Conservation (phyloP, 2,888 invertebrate species). For the Platypus cylindrus region DNA sequence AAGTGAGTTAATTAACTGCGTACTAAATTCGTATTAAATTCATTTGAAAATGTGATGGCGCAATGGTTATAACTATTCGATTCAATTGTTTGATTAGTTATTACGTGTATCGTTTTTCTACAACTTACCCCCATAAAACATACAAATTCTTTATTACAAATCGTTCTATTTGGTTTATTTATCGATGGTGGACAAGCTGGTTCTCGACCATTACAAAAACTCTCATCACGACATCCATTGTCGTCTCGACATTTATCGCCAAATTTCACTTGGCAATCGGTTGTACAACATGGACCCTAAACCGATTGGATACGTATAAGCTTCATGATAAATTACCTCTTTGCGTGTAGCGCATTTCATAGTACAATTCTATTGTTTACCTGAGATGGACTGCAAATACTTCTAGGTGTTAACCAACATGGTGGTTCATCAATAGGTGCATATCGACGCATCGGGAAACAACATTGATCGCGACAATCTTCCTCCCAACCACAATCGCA, state of each 20-base stretch:
- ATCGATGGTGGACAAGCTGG: constrained; percentile 86
- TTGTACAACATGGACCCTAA: constrained; percentile 90
- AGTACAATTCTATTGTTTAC: constrained; percentile 39
- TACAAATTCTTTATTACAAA: constrained; percentile 94
- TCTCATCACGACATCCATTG: constrained; percentile 86
- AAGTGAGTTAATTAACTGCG: too few species aligned
- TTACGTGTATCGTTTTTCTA: too few species aligned
- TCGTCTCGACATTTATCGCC: constrained; percentile 84
- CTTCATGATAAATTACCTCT: neutral
- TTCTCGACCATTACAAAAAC: constrained; percentile 80
- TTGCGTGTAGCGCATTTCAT: too few species aligned
- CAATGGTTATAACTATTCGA: too few species aligned
- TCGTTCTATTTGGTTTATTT: constrained; percentile 86
- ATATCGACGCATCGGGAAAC: constrained; percentile 77
- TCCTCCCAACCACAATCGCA: constrained; percentile 99
- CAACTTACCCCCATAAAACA: constrained; percentile 86
- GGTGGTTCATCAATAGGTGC: constrained; percentile 68
- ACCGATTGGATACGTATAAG: constrained; percentile 7
- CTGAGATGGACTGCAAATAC: constrained; percentile 71
- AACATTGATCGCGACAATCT: constrained; percentile 89
- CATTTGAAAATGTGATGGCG: too few species aligned
- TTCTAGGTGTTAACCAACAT: constrained; percentile 72
- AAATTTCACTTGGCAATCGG: constrained; percentile 70
- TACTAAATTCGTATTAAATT: too few species aligned
- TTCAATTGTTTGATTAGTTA: too few species aligned